Evolutionary conservation across 30 jellyfish, hydroid and myxozoan species (phyloP).

Genomic region (Kudoa iwatai): DNA sequence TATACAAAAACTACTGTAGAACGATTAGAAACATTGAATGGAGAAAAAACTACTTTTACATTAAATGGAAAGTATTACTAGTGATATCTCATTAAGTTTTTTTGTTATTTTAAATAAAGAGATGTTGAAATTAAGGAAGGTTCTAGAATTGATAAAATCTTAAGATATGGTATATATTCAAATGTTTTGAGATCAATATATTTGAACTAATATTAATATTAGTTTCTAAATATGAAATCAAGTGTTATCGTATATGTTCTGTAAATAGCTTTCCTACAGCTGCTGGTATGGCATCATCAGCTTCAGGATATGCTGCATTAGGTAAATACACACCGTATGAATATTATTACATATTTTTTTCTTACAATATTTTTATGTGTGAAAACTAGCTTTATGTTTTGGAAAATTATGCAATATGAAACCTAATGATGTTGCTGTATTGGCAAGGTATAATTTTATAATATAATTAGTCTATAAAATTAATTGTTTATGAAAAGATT

Average conservation of each 20-base stretch:
- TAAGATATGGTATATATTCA: too few relatives aligned
- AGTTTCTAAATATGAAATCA: too few relatives aligned
- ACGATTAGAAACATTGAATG: not conserved
- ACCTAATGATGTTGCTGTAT: slow-evolving; percentile 4
- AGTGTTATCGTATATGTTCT: slow-evolving; percentile 19
- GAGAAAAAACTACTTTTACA: not conserved
- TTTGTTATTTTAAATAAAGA: not conserved
- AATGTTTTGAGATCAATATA: too few relatives aligned
- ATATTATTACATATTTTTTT: not conserved
- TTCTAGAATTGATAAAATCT: too few relatives aligned
- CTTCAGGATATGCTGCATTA: slow-evolving; percentile 63
- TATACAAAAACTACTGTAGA: not conserved
- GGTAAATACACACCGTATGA: too few relatives aligned
- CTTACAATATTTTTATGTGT: not conserved
- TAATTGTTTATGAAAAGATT: slow-evolving; percentile 6
- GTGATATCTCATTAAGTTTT: not conserved
- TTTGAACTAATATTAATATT: too few relatives aligned
- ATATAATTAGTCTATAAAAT: not conserved
- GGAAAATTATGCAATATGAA: slow-evolving; percentile 7
- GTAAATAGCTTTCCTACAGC: slow-evolving; percentile 66
- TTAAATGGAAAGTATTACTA: not conserved
- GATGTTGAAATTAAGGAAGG: not conserved
- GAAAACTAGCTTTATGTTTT: slow-evolving; percentile 4
- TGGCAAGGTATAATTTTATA: slow-evolving; percentile 28
- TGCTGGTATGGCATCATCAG: slow-evolving; percentile 88